Percentiles rank a stretch among this genome's conserved stretches.
Evolutionary conservation across 92 coral and sea anemone genomes (phyloP).

Genomic region (Porites rus): DNA sequence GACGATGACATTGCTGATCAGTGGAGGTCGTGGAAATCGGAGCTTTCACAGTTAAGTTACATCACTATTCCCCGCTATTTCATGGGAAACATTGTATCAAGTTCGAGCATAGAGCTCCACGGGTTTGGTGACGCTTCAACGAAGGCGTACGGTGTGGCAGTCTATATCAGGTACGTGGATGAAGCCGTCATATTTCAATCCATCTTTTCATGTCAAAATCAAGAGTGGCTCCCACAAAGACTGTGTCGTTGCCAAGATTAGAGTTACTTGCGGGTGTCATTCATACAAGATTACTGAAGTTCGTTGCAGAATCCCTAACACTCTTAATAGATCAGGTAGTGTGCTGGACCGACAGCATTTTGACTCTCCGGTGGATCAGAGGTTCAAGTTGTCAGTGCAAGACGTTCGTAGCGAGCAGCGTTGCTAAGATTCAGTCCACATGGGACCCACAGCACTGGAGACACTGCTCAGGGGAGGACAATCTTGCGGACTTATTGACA

Average conservation of each 20-base stretch:
- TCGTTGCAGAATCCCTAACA: conserved; percentile 30
- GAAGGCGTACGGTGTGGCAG: conserved; percentile 9
- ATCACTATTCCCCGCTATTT: not conserved
- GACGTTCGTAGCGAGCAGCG: conserved; percentile 7
- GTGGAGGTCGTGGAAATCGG: conserved; percentile 24
- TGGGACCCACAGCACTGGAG: conserved; percentile 25
- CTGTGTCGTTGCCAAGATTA: conserved; percentile 29
- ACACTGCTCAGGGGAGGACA: conserved; percentile 51
- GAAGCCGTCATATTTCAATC: not conserved
- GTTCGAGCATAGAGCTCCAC: conserved; percentile 8
- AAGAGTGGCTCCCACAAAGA: conserved; percentile 34
- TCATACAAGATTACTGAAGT: conserved; percentile 32
- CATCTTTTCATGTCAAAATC: conserved; percentile 27
- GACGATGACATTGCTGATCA: conserved; percentile 17
- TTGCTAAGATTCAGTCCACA: conserved; percentile 10
- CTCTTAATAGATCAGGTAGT: conserved; percentile 19
- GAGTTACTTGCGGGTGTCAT: conserved; percentile 41
- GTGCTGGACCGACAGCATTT: not conserved
- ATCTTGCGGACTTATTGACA: conserved; percentile 61
- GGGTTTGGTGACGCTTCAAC: conserved; percentile 42
- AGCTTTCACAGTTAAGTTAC: conserved; percentile 17
- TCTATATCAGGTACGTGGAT: conserved; percentile 12
- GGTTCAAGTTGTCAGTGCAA: conserved; percentile 9
- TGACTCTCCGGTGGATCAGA: conserved; percentile 8
- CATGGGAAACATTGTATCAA: not conserved